A percentile compares a stretch with the other conserved stretches of the same genome.
phyloP scores from a whole-genome alignment of 2,888 invertebrate species.

The Orgyia antiqua region DNA sequence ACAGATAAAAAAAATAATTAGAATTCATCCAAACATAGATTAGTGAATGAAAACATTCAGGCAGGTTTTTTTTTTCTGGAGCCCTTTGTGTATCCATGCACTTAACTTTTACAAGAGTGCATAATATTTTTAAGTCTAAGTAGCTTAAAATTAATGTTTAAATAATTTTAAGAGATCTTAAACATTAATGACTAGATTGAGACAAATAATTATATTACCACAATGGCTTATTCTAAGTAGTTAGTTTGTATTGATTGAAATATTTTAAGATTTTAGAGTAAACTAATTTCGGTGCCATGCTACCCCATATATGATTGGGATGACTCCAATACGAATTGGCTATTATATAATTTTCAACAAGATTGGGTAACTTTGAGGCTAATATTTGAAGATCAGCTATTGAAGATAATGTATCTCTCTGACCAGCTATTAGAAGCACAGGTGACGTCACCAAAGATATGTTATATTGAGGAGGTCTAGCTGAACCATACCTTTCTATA shows the following conservation, averaged over 20 bases:
- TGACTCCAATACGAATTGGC: constrained; percentile 70
- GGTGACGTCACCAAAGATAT: constrained; percentile 49
- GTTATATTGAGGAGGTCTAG: constrained; percentile 53
- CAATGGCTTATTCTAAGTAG: no score
- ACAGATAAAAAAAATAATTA: no score
- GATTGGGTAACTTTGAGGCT: constrained; percentile 72
- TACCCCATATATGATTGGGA: constrained; percentile 57
- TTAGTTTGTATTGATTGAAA: constrained; percentile 28
- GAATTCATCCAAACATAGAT: no score
- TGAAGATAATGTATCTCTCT: constrained; percentile 81
- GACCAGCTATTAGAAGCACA: constrained; percentile 48
- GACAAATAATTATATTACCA: no score
- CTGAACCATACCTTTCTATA: constrained; percentile 44
- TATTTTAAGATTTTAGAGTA: constrained; percentile 46
- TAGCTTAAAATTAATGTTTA: no score
- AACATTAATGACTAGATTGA: no score
- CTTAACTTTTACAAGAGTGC: no score
- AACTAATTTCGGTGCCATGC: constrained; percentile 39
- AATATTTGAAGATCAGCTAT: constrained; percentile 75
- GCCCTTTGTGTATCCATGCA: no score
- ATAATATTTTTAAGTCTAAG: no score
- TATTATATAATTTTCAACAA: constrained; percentile 77
- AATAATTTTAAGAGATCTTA: no score
- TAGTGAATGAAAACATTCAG: no score
- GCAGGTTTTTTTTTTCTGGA: no score